Conservation (phyloP, 2,797 vertebrate genomes). For the Coregonus suidteri region DNA sequence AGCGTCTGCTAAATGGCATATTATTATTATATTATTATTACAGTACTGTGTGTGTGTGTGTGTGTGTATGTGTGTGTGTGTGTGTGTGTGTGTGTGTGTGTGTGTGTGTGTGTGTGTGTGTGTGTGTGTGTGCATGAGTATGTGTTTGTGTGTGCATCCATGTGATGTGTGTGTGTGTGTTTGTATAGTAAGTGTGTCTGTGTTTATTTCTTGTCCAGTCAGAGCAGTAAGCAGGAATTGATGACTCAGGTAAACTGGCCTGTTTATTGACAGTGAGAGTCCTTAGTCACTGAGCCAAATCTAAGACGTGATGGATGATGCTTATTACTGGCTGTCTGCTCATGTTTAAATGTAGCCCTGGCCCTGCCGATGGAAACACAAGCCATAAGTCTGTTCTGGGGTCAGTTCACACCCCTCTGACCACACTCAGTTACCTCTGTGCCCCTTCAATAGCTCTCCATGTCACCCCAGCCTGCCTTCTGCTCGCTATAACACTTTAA, state of each 20-base stretch:
- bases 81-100: too few relatives aligned
- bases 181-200: background rate
- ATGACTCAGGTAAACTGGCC: slow-evolving; percentile 46
- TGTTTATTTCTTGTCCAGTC: background rate
- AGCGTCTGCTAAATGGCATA: too few relatives aligned
- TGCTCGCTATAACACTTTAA: slow-evolving; percentile 20
- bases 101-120: background rate
- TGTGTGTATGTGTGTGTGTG: too few relatives aligned
- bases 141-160: slow-evolving; percentile 4
- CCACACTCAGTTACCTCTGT: background rate
- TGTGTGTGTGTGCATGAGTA: background rate
- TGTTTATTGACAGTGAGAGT: slow-evolving; percentile 28
- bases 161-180: slow-evolving; percentile 15
- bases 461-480: slow-evolving; percentile 1
- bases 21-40: too few relatives aligned
- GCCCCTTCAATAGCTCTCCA: background rate
- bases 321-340: slow-evolving; percentile 49
- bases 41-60: too few relatives aligned
- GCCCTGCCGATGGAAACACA: slow-evolving; percentile 33
- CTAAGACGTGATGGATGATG: slow-evolving; percentile 54
- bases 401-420: slow-evolving; percentile 11
- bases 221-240: slow-evolving; percentile 43
- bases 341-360: slow-evolving; percentile 32
- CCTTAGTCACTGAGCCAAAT: slow-evolving; percentile 20
- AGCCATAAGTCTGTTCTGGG: slow-evolving; percentile 26